A percentile compares a stretch with the other conserved stretches of the same genome.
phyloP scores from a whole-genome alignment of 2,113 vertebrate genomes.

The Amphilophus citrinellus region DNA sequence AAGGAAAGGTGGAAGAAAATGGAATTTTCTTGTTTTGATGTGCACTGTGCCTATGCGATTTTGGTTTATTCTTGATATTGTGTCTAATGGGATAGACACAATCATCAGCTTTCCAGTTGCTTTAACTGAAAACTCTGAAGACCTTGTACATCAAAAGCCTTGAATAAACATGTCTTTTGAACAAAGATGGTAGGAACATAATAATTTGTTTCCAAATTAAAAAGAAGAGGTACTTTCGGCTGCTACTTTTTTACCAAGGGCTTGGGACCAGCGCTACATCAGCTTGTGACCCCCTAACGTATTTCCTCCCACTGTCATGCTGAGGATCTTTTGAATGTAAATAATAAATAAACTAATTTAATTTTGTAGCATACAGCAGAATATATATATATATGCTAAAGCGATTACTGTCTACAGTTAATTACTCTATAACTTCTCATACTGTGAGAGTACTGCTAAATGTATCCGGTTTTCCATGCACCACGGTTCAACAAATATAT shows the following conservation, averaged over 20 bases:
- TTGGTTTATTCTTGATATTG: constrained; percentile 10
- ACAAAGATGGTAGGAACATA: not conserved
- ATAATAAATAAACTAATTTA: not conserved
- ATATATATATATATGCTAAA: not conserved
- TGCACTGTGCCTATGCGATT: constrained; percentile 11
- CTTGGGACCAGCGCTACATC: not conserved
- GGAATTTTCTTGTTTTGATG: constrained; percentile 24
- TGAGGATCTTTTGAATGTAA: not conserved
- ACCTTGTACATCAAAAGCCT: not conserved
- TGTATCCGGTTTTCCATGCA: not conserved
- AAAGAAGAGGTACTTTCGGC: not conserved
- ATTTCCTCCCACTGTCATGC: not conserved
- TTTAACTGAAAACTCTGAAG: not conserved
- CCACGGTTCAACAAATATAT: not conserved
- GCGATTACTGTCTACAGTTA: not conserved
- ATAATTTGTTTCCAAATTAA: not conserved
- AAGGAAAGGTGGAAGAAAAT: constrained; percentile 35
- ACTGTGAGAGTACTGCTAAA: not conserved
- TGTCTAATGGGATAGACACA: not conserved
- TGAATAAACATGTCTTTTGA: not conserved
- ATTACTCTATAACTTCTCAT: not conserved
- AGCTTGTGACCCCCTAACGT: not conserved
- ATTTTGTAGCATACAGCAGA: not conserved
- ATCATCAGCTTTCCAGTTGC: not conserved
- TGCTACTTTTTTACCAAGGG: not conserved